phyloP scores from a whole-genome alignment of 1,140 invertebrate species.

The Saxidomus purpurata region DNA sequence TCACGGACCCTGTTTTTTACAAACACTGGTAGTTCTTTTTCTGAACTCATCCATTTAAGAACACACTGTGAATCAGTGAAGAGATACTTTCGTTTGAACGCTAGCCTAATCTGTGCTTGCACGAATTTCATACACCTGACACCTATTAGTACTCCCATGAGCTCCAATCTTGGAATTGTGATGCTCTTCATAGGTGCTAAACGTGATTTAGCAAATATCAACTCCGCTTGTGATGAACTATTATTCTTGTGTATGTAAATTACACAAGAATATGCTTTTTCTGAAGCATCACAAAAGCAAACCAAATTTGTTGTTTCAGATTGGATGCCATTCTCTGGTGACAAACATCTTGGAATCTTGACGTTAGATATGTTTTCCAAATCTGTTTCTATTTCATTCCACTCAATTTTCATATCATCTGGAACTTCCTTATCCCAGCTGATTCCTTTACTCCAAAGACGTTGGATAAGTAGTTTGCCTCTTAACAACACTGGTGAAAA shows the following conservation, averaged over 20 bases:
- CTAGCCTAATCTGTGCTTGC: background rate
- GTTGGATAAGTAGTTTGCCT: slow-evolving; percentile 35
- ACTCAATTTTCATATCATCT: background rate
- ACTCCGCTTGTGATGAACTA: background rate
- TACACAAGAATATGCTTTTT: background rate
- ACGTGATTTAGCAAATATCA: slow-evolving; percentile 23
- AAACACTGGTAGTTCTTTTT: slow-evolving; percentile 18
- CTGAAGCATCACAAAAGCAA: slow-evolving; percentile 40
- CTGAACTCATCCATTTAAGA: background rate
- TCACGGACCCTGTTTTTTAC: slow-evolving; percentile 15
- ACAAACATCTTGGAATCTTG: background rate
- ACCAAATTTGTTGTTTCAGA: background rate
- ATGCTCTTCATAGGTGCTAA: background rate
- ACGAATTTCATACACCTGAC: slow-evolving; percentile 20
- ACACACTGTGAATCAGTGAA: background rate
- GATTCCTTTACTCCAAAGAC: slow-evolving; percentile 35
- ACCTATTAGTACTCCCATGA: background rate
- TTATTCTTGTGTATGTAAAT: background rate
- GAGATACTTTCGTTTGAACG: background rate
- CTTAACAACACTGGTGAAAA: slow-evolving; percentile 20
- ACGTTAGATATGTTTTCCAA: background rate
- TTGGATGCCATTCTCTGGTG: background rate
- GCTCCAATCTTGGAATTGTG: background rate
- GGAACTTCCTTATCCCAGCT: slow-evolving; percentile 22
- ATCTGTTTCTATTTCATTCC: background rate